phyloP scores from a whole-genome alignment of 2,113 vertebrate species.

The Gambusia affinis region DNA sequence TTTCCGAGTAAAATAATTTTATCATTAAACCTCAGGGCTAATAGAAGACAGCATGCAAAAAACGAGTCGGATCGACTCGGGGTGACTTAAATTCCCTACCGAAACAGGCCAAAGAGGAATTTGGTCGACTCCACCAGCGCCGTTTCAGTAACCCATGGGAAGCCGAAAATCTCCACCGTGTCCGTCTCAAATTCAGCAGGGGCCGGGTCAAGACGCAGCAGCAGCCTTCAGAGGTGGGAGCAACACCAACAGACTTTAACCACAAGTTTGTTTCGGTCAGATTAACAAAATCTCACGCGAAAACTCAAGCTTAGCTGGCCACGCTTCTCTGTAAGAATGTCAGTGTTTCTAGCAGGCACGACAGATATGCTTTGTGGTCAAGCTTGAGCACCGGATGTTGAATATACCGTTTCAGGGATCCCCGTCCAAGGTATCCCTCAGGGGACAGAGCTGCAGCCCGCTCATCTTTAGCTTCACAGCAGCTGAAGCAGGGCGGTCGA shows the following conservation, averaged over 20 bases:
- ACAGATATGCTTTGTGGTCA: not conserved
- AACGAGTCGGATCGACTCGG: not conserved
- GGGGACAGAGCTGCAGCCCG: slow-evolving; percentile 76
- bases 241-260: not conserved
- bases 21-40: not conserved
- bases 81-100: slow-evolving; percentile 71
- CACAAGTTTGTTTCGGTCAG: not conserved
- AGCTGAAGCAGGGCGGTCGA: slow-evolving; percentile 84
- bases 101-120: slow-evolving; percentile 91
- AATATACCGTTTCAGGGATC: slow-evolving; percentile 89
- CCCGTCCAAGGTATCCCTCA: slow-evolving; percentile 86
- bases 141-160: slow-evolving; percentile 92
- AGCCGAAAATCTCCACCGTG: slow-evolving; percentile 91
- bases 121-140: slow-evolving; percentile 89
- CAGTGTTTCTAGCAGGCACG: not conserved
- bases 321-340: not conserved
- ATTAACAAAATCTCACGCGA: not conserved
- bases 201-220: slow-evolving; percentile 90
- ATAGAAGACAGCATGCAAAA: not conserved
- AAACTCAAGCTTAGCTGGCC: not conserved
- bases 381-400: slow-evolving; percentile 11
- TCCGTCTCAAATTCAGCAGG: slow-evolving; percentile 88
- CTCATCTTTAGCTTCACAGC: slow-evolving; percentile 77
- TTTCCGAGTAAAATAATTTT: not conserved
- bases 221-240: slow-evolving; percentile 76